These are phyloP conservation scores for Scomber japonicus DNA, from an alignment of 2,113 vertebrate species.

Conservation along the genomic window DNA sequence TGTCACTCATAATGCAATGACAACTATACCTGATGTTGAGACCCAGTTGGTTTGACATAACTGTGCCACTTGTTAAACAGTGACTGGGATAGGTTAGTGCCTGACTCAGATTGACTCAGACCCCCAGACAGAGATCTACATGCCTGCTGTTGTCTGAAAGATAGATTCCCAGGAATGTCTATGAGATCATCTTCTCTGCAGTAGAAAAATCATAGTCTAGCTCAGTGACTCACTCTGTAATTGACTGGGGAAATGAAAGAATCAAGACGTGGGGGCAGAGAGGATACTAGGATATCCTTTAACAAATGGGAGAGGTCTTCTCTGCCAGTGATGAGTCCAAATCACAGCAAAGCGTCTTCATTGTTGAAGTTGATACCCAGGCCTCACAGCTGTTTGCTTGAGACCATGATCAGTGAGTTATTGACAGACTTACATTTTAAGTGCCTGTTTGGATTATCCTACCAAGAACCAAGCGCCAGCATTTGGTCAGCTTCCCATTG, in stretches of 20 bases:
- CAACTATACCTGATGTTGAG: background rate
- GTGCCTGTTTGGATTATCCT: constrained; percentile 4
- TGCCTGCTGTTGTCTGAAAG: constrained; percentile 55
- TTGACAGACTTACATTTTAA: background rate
- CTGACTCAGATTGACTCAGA: constrained; percentile 68
- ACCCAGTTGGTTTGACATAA: constrained; percentile 29
- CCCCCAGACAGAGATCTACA: constrained; percentile 47
- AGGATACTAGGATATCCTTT: constrained; percentile 42
- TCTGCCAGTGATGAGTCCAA: constrained; percentile 18
- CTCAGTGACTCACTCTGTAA: constrained; percentile 54
- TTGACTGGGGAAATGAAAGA: constrained; percentile 52
- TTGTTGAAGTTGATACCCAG: background rate
- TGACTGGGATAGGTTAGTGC: background rate
- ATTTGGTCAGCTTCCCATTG: background rate
- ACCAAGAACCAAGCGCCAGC: background rate
- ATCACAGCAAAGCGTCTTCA: constrained; percentile 21
- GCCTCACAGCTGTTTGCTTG: background rate
- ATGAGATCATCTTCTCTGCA: constrained; percentile 70
- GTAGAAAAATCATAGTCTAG: constrained; percentile 36
- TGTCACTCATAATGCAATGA: background rate
- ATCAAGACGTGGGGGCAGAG: constrained; percentile 40
- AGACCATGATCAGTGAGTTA: constrained; percentile 20
- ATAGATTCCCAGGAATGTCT: constrained; percentile 60
- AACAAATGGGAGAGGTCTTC: constrained; percentile 48
- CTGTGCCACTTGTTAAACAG: constrained; percentile 7